A percentile compares a stretch with the other conserved stretches of the same genome.
Evolutionary conservation across 2,797 vertebrate genomes (phyloP).

Genomic region (Chloroceryle amazona): DNA sequence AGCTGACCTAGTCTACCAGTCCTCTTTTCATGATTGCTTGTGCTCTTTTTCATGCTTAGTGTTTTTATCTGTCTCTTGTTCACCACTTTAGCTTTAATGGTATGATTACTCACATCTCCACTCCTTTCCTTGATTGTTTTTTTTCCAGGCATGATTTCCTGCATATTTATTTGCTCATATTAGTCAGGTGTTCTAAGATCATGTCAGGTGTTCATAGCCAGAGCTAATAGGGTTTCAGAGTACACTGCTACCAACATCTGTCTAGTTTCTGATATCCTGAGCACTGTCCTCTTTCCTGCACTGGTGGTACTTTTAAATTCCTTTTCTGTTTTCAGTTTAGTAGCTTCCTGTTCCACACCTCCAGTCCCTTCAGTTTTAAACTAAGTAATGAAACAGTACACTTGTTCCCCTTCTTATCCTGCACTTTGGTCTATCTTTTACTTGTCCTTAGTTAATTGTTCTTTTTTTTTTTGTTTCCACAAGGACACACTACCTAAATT

Average conservation of each 20-base stretch:
- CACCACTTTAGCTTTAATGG: not conserved
- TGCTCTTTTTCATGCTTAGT: not conserved
- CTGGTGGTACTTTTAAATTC: not conserved
- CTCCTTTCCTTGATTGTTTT: not conserved
- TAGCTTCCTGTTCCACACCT: not conserved
- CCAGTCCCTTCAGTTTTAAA: not conserved
- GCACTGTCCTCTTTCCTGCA: not conserved
- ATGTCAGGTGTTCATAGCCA: not conserved
- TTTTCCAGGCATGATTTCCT: not conserved
- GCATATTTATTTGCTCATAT: not conserved
- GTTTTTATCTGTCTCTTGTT: not conserved
- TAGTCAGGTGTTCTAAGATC: not conserved
- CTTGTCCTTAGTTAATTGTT: not conserved
- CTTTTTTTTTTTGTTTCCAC: not conserved
- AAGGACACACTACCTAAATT: not conserved
- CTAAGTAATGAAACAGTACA: not conserved
- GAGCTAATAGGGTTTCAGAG: not conserved
- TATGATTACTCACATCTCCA: not conserved
- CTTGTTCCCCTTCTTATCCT: not conserved
- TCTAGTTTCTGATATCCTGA: not conserved
- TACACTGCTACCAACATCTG: not conserved
- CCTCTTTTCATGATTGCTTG: not conserved
- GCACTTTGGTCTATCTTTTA: not conserved
- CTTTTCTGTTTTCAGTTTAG: not conserved
- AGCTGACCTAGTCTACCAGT: not conserved